Evolutionary conservation across 1,140 invertebrate species (phyloP).

Genomic region (Phenacoccus solenopsis): DNA sequence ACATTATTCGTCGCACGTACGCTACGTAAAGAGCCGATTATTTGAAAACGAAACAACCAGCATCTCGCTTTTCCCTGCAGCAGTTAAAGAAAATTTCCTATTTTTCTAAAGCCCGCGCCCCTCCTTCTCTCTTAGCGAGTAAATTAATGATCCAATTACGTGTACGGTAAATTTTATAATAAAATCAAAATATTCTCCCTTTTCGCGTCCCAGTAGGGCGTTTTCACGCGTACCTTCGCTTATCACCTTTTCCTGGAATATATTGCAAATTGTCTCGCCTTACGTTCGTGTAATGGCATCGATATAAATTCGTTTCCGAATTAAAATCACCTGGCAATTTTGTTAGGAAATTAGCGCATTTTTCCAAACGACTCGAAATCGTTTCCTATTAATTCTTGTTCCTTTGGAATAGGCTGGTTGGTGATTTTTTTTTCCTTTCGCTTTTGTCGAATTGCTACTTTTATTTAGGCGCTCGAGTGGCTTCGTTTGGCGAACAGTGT

Average conservation of each 20-base stretch:
- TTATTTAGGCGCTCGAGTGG: no score
- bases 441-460: no score
- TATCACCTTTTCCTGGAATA: neutral
- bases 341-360: neutral
- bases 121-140: neutral
- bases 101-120: neutral
- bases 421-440: no score
- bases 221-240: neutral
- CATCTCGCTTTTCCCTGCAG: neutral
- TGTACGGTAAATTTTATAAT: neutral
- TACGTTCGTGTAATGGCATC: neutral
- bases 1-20: conserved; percentile 1
- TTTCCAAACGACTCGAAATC: neutral
- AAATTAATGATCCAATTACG: conserved; percentile 3
- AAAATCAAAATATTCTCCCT: conserved; percentile 2
- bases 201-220: neutral
- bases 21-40: conserved; percentile 1
- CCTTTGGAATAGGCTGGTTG: no score
- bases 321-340: neutral
- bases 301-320: conserved; percentile 2
- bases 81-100: conserved; percentile 3
- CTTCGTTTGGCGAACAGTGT: no score
- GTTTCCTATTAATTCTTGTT: neutral
- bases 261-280: neutral
- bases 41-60: neutral